Evolutionary conservation across 2,113 vertebrate genomes (phyloP).

Genomic region (Rhinopomastus cyanomelas): DNA sequence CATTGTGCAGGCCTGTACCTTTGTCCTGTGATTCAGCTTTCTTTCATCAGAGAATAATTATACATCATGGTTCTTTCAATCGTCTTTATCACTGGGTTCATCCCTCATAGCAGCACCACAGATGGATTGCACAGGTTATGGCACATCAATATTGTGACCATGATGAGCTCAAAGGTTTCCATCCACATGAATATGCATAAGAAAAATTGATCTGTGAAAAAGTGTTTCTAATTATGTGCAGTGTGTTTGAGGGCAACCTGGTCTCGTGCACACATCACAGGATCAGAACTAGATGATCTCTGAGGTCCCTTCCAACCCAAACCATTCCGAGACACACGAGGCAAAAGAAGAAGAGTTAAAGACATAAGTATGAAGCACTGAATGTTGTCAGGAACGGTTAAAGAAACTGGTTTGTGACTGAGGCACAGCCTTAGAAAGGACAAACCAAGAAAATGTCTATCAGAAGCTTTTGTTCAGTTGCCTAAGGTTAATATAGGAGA

Average conservation of each 20-base stretch:
- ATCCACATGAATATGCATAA: neutral
- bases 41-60: constrained; percentile 24
- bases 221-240: neutral
- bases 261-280: too few species aligned
- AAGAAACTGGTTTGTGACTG: neutral
- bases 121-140: neutral
- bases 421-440: neutral
- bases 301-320: too few species aligned
- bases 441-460: neutral
- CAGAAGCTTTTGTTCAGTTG: neutral
- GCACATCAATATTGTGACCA: neutral
- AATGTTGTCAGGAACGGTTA: neutral
- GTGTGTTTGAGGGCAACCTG: neutral
- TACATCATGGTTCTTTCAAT: constrained; percentile 21
- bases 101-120: constrained; percentile 1
- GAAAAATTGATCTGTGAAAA: neutral
- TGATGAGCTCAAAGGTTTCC: neutral
- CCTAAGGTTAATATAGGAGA: neutral
- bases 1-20: neutral
- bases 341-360: neutral
- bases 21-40: constrained; percentile 34
- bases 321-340: too few species aligned
- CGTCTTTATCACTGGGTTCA: constrained; percentile 40
- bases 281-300: too few species aligned
- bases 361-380: neutral